Base-by-base conservation (phyloP, 2,797 vertebrate genomes). In the Tiaroga cobitis region DNA sequence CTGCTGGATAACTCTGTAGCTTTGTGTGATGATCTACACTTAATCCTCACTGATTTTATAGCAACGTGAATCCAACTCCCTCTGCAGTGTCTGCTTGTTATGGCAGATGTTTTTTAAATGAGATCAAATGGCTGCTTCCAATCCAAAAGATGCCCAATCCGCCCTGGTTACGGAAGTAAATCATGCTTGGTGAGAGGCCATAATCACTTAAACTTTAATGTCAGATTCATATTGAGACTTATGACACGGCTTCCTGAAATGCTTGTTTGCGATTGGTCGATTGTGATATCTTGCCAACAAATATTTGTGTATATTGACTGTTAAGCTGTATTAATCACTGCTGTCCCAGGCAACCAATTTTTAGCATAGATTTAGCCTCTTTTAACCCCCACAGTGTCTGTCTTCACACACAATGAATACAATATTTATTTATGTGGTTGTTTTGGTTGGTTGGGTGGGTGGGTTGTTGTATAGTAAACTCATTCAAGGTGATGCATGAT, bases 221-320 rank as follows among this genome's bases (percentile, higher is more conserved):
- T 90, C 81, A 87, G 87, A 90, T 65, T 91, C 84, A 83, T 84
- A 82, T 90, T 86, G 83, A 83, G 88, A 87, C 79, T 37, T 86
- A 85, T 90, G 90, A 85, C 89, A 81, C 67, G 78, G 88, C 16
- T 61, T 46, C 37, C 43, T 21, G 11, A 19, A 84, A 29, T 69
- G n/a, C 7, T 74, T 73, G 10, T 80, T 26, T 85, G 8, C n/a
- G 29, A 68, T 56, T 83, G 59, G 43, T 83, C 34, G 13, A 26
- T 16, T 29, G n/a, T 76, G 24, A 8, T 24, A 1, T 83, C 56
- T 32, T 34, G 32, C 2, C 3, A 3, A 26, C 49, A 59, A 41
- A 43, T 63, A 54, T 37, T 75, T 76, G 49, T 0, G 5, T 34
- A 73, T 73, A 19, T 11, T 56, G 51, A 49, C 29, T 54, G 46